phyloP scores from a whole-genome alignment of 2,113 vertebrate species.

The Bujurquina vittata region DNA sequence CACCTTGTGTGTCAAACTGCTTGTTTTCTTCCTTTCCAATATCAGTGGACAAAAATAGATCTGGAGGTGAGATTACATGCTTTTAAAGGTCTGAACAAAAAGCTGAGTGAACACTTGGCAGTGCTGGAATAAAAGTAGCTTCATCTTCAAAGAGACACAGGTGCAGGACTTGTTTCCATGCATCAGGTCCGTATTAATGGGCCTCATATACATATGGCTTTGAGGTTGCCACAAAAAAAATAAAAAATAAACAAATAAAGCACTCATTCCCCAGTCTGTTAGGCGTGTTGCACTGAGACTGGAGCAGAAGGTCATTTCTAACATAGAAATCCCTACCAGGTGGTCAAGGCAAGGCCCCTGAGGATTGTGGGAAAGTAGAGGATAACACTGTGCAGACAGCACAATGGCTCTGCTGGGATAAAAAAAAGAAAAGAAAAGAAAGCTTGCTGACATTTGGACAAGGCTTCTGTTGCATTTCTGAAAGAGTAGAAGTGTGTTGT shows the following conservation, averaged over 20 bases:
- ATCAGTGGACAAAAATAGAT: constrained; percentile 12
- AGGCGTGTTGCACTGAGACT: neutral
- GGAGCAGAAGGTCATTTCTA: constrained; percentile 58
- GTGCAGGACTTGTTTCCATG: constrained; percentile 8
- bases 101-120: neutral
- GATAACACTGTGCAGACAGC: constrained; percentile 37
- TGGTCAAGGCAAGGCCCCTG: constrained; percentile 13
- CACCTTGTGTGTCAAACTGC: constrained; percentile 25
- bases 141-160: constrained; percentile 28
- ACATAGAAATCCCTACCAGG: constrained; percentile 31
- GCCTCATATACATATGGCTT: constrained; percentile 23
- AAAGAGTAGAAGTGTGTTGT: constrained; percentile 1
- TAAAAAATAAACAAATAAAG: neutral
- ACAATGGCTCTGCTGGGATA: neutral
- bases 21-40: neutral
- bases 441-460: constrained; percentile 61
- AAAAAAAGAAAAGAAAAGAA: neutral
- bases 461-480: constrained; percentile 17
- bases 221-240: constrained; percentile 1
- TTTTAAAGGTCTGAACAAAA: constrained; percentile 9
- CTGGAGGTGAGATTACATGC: constrained; percentile 1
- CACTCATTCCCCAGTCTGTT: neutral
- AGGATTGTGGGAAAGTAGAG: constrained; percentile 24
- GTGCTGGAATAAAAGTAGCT: constrained; percentile 41
- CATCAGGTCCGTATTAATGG: constrained; percentile 9